These are phyloP conservation scores for Agelastica alni DNA, from an alignment of 2,888 invertebrate species.

Conservation along the genomic window DNA sequence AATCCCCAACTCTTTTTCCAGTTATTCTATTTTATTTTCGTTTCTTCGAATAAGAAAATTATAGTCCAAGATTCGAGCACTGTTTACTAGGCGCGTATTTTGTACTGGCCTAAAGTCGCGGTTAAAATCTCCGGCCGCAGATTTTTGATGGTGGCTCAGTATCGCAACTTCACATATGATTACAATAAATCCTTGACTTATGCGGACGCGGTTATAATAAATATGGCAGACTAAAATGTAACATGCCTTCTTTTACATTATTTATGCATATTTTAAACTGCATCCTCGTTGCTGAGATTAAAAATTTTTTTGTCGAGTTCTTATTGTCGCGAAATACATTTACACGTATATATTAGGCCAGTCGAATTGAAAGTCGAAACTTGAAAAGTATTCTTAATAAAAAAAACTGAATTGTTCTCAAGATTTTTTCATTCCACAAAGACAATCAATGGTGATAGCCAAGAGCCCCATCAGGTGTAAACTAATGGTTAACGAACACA, in stretches of 20 bases:
- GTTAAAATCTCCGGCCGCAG: background rate
- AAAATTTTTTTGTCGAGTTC: slow-evolving; percentile 30
- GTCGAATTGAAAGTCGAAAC: too few relatives aligned
- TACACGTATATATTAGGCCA: slow-evolving; percentile 7
- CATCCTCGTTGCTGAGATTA: slow-evolving; percentile 33
- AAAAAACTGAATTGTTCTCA: too few relatives aligned
- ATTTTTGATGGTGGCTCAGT: slow-evolving; percentile 25
- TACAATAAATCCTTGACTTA: slow-evolving; percentile 49
- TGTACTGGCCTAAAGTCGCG: background rate
- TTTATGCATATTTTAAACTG: slow-evolving; percentile 45
- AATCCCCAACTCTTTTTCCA: too few relatives aligned
- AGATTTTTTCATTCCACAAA: too few relatives aligned
- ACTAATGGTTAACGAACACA: too few relatives aligned
- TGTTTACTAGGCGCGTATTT: too few relatives aligned
- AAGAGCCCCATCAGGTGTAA: too few relatives aligned
- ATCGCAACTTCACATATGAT: slow-evolving; percentile 43
- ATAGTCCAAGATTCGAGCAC: too few relatives aligned
- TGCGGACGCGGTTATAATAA: slow-evolving; percentile 46
- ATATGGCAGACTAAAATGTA: slow-evolving; percentile 49
- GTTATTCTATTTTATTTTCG: too few relatives aligned
- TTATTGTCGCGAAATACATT: slow-evolving; percentile 22
- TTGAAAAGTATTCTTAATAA: too few relatives aligned
- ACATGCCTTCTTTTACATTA: slow-evolving; percentile 48
- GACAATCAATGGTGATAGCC: too few relatives aligned
- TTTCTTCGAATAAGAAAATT: too few relatives aligned